Percentiles rank a stretch among this genome's conserved stretches.
Conservation (phyloP, 2,797 vertebrate genomes). For the Halcyon smyrnensis region DNA sequence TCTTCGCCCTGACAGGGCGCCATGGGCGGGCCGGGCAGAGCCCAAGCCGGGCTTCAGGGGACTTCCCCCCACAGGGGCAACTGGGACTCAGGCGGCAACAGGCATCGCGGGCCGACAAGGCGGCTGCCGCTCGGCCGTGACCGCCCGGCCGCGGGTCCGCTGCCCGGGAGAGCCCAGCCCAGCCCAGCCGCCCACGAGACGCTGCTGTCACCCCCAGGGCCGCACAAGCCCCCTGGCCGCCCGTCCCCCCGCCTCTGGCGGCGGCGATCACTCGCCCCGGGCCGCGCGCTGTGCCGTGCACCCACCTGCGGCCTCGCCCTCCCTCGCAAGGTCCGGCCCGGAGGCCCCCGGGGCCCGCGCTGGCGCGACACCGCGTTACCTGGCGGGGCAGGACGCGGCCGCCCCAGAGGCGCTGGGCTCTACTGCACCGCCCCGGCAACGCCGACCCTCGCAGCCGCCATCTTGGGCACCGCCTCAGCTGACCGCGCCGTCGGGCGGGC, state of each 20-base stretch:
- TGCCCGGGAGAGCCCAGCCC: not conserved
- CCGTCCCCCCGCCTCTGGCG: too few relatives aligned
- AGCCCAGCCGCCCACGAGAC: not conserved
- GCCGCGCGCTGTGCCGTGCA: not conserved
- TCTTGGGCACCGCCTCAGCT: constrained; percentile 65
- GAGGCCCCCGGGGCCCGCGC: not conserved
- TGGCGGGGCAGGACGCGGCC: not conserved
- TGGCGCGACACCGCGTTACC: not conserved
- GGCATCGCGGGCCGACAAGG: not conserved
- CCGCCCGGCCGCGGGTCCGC: not conserved
- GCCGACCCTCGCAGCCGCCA: not conserved
- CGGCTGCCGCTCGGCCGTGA: not conserved
- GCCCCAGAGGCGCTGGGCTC: not conserved
- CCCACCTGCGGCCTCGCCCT: not conserved
- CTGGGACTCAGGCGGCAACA: not conserved
- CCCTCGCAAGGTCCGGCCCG: not conserved
- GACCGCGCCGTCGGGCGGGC: not conserved
- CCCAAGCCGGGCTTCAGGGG: not conserved
- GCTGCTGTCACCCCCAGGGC: not conserved
- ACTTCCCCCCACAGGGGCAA: not conserved
- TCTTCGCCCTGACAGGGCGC: too few relatives aligned
- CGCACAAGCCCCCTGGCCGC: too few relatives aligned
- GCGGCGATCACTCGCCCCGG: too few relatives aligned
- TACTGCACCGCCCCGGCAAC: not conserved
- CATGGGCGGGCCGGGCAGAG: too few relatives aligned